These are phyloP conservation scores for Dysdera silvatica DNA, from an alignment of 1,140 invertebrate species.

Conservation along the genomic window DNA sequence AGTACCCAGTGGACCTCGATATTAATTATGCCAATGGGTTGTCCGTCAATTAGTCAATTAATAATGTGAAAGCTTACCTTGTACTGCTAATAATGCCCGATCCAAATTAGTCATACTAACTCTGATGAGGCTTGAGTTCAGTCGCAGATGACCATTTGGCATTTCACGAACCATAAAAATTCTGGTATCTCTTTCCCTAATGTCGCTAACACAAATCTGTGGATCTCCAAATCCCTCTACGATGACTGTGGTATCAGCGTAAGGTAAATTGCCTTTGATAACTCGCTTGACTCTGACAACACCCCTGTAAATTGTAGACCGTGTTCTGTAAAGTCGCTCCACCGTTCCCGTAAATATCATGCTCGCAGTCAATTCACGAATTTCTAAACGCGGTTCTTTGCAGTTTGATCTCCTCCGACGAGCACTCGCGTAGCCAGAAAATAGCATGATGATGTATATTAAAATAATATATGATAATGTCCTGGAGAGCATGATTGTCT, in stretches of 20 bases:
- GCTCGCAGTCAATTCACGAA: conserved; percentile 36
- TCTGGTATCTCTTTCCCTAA: conserved; percentile 25
- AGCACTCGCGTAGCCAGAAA: no score
- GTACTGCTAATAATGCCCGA: conserved; percentile 16
- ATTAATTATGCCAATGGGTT: no score
- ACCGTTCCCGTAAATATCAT: conserved; percentile 42
- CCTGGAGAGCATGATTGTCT: no score
- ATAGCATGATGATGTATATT: no score
- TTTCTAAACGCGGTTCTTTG: conserved; percentile 28
- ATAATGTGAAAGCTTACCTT: no score
- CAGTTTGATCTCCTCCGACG: conserved; percentile 18
- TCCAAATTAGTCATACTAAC: conserved; percentile 30
- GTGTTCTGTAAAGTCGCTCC: conserved; percentile 29
- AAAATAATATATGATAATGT: no score
- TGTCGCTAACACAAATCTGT: conserved; percentile 28
- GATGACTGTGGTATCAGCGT: conserved; percentile 32
- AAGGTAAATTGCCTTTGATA: conserved; percentile 20
- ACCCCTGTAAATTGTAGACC: conserved; percentile 32
- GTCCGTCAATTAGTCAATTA: no score
- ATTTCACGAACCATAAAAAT: conserved; percentile 28
- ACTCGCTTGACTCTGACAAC: conserved; percentile 33
- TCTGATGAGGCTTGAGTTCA: conserved; percentile 28
- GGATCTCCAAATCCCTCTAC: conserved; percentile 32
- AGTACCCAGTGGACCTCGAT: no score
- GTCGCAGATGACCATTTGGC: conserved; percentile 26